Percentiles rank a stretch among this genome's conserved stretches.
Conservation (phyloP, 2,797 vertebrate genomes). For the Amniataba percoides region DNA sequence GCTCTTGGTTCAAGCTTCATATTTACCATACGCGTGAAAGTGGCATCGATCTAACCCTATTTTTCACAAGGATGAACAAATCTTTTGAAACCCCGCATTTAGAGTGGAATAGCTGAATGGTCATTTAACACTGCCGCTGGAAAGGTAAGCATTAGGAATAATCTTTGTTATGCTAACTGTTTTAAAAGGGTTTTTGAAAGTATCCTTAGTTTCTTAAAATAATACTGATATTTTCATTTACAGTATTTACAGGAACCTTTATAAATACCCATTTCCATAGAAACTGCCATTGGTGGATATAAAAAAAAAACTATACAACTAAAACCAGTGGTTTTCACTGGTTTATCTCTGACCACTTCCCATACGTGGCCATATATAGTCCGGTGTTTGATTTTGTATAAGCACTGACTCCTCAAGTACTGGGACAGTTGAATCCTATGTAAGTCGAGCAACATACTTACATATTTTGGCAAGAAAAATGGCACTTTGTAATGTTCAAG, state of each 20-base stretch:
- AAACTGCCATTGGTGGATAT: conserved; percentile 70
- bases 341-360: conserved; percentile 41
- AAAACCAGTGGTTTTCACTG: conserved; percentile 58
- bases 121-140: conserved; percentile 4
- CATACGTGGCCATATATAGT: background rate
- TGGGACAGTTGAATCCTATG: background rate
- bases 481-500: conserved; percentile 50
- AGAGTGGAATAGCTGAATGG: background rate
- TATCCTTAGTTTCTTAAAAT: conserved; percentile 68
- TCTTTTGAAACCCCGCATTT: background rate
- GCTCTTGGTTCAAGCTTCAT: background rate
- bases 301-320: conserved; percentile 68
- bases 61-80: background rate
- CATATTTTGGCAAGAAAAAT: conserved; percentile 51
- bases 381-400: background rate
- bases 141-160: conserved; percentile 16
- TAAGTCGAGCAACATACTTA: background rate
- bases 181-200: conserved; percentile 23
- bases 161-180: background rate
- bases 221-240: conserved; percentile 87
- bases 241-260: conserved; percentile 88
- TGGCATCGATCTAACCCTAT: background rate
- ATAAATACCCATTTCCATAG: conserved; percentile 82
- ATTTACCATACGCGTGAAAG: background rate
- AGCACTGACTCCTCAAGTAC: conserved; percentile 12